Evolutionary conservation across 2,888 invertebrate genomes (phyloP).

Genomic region (Ptychoptera contaminata): DNA sequence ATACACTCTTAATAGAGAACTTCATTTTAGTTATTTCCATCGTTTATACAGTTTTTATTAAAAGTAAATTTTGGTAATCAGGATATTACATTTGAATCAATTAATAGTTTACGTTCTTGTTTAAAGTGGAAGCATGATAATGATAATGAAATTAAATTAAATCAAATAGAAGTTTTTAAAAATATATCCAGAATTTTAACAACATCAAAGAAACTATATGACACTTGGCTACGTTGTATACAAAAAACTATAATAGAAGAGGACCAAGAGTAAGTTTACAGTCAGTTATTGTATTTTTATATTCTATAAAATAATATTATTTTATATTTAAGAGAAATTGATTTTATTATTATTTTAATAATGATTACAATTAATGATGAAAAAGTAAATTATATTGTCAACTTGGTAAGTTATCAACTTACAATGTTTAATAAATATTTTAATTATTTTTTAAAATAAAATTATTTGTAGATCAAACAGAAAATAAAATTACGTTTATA

Average conservation of each 20-base stretch:
- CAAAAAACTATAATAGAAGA: constrained; percentile 12
- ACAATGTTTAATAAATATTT: constrained; percentile 30
- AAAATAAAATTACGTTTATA: constrained; percentile 45
- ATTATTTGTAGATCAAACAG: constrained; percentile 23
- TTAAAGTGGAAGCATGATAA: constrained; percentile 13
- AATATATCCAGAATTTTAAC: constrained; percentile 22
- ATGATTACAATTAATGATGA: constrained; percentile 43
- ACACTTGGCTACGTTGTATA: constrained; percentile 23
- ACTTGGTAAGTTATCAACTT: constrained; percentile 38
- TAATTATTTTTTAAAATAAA: background rate
- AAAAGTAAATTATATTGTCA: constrained; percentile 43
- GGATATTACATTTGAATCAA: constrained; percentile 19
- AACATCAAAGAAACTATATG: constrained; percentile 24
- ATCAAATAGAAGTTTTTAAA: constrained; percentile 22
- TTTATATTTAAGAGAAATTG: constrained; percentile 38
- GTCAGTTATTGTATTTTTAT: background rate
- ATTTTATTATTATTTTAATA: constrained; percentile 49
- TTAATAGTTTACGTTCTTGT: constrained; percentile 20
- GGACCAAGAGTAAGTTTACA: constrained; percentile 14
- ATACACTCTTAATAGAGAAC: background rate
- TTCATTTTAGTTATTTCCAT: constrained; percentile 12
- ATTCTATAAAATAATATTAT: background rate
- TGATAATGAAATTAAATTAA: constrained; percentile 13
- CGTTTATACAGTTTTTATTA: constrained; percentile 21
- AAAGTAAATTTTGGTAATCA: constrained; percentile 22